Conservation (phyloP, 2,888 invertebrate genomes). For the Xestia rhomboidea region DNA sequence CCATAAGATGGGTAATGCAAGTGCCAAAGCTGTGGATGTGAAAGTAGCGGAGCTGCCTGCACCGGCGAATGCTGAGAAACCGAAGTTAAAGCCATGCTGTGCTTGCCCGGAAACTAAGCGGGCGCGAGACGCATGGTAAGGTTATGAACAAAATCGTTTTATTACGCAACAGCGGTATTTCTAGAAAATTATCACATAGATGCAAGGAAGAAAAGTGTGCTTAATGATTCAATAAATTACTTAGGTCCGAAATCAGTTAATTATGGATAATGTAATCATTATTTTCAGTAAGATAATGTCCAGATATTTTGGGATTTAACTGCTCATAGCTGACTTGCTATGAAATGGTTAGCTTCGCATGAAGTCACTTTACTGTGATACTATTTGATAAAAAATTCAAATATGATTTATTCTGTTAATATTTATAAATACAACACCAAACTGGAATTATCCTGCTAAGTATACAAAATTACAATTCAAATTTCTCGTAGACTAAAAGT, state of each 20-base stretch:
- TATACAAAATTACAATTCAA: background rate
- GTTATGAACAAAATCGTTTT: conserved; percentile 73
- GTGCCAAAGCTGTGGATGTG: conserved; percentile 84
- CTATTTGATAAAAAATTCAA: background rate
- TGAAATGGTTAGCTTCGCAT: conserved; percentile 1
- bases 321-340: background rate
- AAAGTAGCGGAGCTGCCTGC: conserved; percentile 78
- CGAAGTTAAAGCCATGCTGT: conserved; percentile 98
- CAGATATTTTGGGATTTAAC: background rate
- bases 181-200: conserved; percentile 6
- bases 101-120: conserved; percentile 99
- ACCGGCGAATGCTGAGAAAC: conserved; percentile 89
- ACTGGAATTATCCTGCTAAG: background rate
- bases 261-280: background rate
- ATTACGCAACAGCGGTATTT: conserved; percentile 90
- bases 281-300: background rate
- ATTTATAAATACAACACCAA: background rate
- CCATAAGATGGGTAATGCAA: conserved; percentile 85
- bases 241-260: background rate
- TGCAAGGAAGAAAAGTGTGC: background rate
- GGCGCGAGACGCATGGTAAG: conserved; percentile 97
- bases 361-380: background rate
- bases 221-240: background rate
- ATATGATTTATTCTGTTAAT: background rate
- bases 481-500: no score